Base-by-base conservation (phyloP, 2,113 vertebrate species). In the Gopherus evgoodei region DNA sequence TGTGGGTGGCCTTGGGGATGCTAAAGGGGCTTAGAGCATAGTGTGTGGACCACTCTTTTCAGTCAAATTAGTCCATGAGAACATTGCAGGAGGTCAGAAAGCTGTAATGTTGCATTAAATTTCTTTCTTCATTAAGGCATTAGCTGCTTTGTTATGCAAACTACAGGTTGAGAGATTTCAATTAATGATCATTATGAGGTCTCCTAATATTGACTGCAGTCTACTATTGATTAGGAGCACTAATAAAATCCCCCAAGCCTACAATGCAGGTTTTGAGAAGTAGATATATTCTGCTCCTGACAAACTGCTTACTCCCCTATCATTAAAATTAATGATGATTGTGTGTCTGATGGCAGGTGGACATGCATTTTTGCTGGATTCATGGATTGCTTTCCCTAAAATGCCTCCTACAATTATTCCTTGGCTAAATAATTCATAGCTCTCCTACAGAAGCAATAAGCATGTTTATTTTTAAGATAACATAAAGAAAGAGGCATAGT, bases 261-360 rank as follows among this genome's bases (percentile, higher is more conserved):
- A 38, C 86, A 65, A 44, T 6, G 87, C 12, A 89, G 86, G 65
- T 90, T 87, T 84, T 92, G 81, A 97, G 95, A 95, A 90, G 31
- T 52, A 69, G 29, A 82, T 95, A 4, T 35, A 65, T 90, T 88
- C 91, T 62, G 54, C 93, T 92, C 25, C 81, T 95, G 93, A 88
- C 91, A 93, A 91, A 87, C 83, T 53, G 69, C 57, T 57, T 84
- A 79, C 93, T 97, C 86, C 93, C 27, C 0, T 49, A 93, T 94
- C 97, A 98, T 97, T 97, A 97, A 96, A 97, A 95, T 96, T 94
- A 97, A 98, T 97, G 94, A 96, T 62, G 83, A 89, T 53, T 94
- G 1, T 92, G 85, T 31, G 81, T 84, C 79, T 35, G 27, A 94
- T 0, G 6, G 75, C 84, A 91, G 75, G 83, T 91, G 91, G 93